A percentile compares a stretch with the other conserved stretches of the same genome.
phyloP scores from a whole-genome alignment of 2,797 vertebrate genomes.

The Arnoldichthys spilopterus region DNA sequence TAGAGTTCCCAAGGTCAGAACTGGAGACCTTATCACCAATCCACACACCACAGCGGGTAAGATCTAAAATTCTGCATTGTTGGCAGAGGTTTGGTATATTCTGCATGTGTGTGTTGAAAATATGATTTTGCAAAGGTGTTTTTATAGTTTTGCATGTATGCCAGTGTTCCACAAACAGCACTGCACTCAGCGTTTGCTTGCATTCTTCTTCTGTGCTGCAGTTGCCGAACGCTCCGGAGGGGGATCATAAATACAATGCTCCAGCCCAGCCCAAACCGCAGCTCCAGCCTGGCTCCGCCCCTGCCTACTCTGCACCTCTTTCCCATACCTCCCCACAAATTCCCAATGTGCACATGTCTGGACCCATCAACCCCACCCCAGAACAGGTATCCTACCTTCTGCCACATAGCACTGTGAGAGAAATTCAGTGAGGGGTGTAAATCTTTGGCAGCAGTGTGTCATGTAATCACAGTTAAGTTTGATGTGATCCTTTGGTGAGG shows the following conservation, averaged over 20 bases:
- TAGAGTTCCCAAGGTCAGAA: conserved; percentile 95
- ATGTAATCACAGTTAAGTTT: not conserved
- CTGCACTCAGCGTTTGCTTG: not conserved
- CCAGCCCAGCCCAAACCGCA: conserved; percentile 79
- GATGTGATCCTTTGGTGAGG: not conserved
- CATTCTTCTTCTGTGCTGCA: conserved; percentile 57
- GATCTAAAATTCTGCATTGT: conserved; percentile 7
- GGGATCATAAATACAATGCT: conserved; percentile 82
- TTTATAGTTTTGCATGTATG: not conserved
- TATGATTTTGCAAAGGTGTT: not conserved
- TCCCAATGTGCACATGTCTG: conserved; percentile 81
- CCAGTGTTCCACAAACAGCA: not conserved
- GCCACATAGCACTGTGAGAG: not conserved
- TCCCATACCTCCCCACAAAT: conserved; percentile 80
- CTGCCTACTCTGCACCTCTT: conserved; percentile 75
- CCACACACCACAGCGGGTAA: conserved; percentile 94
- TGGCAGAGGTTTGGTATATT: not conserved
- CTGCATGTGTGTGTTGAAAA: not conserved
- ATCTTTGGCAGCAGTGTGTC: not conserved
- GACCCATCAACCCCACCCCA: conserved; percentile 89
- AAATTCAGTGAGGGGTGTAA: too few species aligned
- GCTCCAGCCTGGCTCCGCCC: conserved; percentile 62
- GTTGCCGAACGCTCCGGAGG: conserved; percentile 79
- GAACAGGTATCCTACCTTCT: conserved; percentile 85
- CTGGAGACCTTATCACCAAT: conserved; percentile 95